Conservation (phyloP, 2,113 vertebrate genomes). For the Erinaceus europaeus region DNA sequence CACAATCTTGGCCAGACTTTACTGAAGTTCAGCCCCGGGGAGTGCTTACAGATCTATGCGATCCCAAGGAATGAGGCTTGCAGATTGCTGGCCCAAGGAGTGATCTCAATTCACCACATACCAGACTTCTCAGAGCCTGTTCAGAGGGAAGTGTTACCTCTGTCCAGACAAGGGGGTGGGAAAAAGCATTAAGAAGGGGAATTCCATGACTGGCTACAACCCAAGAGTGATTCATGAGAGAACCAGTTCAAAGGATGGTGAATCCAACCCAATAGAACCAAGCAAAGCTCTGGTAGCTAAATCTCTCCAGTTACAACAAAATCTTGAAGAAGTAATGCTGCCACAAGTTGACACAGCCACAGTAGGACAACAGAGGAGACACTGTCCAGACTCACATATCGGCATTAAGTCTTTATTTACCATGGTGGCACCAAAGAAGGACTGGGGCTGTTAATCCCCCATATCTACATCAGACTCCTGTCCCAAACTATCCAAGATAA, state of each 20-base stretch:
- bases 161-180: constrained; percentile 11
- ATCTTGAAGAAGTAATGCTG: constrained; percentile 30
- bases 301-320: constrained; percentile 25
- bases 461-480: background rate
- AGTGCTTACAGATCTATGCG: constrained; percentile 62
- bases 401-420: constrained; percentile 29
- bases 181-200: constrained; percentile 49
- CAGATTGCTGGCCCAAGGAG: constrained; percentile 38
- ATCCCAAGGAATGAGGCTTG: constrained; percentile 47
- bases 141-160: constrained; percentile 30
- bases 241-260: constrained; percentile 37
- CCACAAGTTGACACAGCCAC: background rate
- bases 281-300: constrained; percentile 37
- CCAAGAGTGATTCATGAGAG: constrained; percentile 49
- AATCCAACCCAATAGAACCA: constrained; percentile 44
- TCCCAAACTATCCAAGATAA: background rate
- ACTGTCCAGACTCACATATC: background rate
- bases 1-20: constrained; percentile 69
- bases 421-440: background rate
- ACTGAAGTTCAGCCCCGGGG: constrained; percentile 54
- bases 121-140: constrained; percentile 50
- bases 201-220: constrained; percentile 42
- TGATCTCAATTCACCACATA: constrained; percentile 46
- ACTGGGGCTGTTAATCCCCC: background rate
- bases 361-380: background rate